Evolutionary conservation across 35 echinoderm and acorn worm genomes (phyloP), one percentile per base, ranked within the genome.

Genomic region (Patiria miniata): DNA sequence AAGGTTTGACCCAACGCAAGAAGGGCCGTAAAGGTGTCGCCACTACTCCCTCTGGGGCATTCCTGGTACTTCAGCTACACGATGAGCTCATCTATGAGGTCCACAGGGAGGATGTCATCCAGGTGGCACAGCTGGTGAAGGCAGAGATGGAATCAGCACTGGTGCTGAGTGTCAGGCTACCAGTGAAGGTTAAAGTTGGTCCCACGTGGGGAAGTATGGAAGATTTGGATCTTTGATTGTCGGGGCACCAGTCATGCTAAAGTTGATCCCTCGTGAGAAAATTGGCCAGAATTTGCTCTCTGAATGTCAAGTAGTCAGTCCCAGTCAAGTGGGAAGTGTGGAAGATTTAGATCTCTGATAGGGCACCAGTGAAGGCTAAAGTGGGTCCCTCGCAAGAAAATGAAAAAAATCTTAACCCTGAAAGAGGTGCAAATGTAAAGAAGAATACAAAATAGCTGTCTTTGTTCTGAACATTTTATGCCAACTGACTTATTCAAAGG

Each of bases 61-160:
- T 91, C 83, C 65, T 99, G 37, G 93, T 99, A 36, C 61, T 99
- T 2, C 96, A 99, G 83, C 89, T 99, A 17, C 96, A 99, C 51
- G 96, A 99, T 87, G 96, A 95, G 39, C 84, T 99, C 52, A 94
- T 99, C 51, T 99, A 99, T 39, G 96, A 99, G 73, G 96, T 99
- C 4, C 69, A 89, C 51, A 76, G 89, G 80, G 96, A 95, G 59
- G 93, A 99, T 87, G 82, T 94, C 5, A 51, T 80, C 19, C 83
- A 86, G 32, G 96, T 95, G 8, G 89, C 89, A 86, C 89, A 90
- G 60, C 77, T 99, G 60, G 91, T 99, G 8, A 99, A 90, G 57
- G 83, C 50, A 2, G 96, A 92, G 54, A 98, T 98, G 96, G 96
- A 98, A 79, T 78, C 80, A 26, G 92, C 96, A 33, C 89, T 99